These are phyloP conservation scores for Drosophila hydei DNA, from an alignment of 1,140 invertebrate genomes.

Conservation along the genomic window DNA sequence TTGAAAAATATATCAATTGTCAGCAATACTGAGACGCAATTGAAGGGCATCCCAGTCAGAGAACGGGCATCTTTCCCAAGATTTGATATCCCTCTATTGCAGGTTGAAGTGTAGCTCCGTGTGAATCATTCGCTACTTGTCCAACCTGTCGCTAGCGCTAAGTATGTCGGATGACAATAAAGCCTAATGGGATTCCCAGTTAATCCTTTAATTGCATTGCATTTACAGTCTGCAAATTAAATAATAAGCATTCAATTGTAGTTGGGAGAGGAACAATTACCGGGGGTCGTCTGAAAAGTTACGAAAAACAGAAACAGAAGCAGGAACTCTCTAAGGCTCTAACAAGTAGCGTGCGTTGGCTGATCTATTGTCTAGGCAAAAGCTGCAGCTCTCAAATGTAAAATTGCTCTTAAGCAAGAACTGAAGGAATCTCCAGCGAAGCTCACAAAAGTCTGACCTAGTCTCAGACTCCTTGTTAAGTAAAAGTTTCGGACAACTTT, in stretches of 20 bases:
- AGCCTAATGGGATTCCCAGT: constrained; percentile 73
- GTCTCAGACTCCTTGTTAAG: background rate
- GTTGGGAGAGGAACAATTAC: constrained; percentile 10
- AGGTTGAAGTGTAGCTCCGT: background rate
- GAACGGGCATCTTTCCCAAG: background rate
- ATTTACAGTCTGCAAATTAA: constrained; percentile 76
- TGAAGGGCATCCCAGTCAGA: constrained; percentile 5
- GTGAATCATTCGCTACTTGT: constrained; percentile 7
- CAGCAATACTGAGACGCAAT: constrained; percentile 4
- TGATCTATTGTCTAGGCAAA: too few relatives aligned
- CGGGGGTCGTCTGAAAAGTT: constrained; percentile 31
- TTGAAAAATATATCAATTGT: constrained; percentile 67
- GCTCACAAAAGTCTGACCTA: background rate
- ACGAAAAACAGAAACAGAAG: background rate
- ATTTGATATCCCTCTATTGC: background rate
- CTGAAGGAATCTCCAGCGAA: background rate
- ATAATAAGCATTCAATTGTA: constrained; percentile 57
- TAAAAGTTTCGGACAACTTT: constrained; percentile 47
- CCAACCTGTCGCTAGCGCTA: constrained; percentile 4
- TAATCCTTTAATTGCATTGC: constrained; percentile 79
- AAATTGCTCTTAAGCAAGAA: too few relatives aligned
- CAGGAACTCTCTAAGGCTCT: too few relatives aligned
- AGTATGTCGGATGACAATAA: constrained; percentile 53
- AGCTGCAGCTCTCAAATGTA: too few relatives aligned
- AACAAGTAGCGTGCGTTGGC: background rate